Base-by-base conservation (phyloP, 2,113 vertebrate species). In the Xiphias gladius region DNA sequence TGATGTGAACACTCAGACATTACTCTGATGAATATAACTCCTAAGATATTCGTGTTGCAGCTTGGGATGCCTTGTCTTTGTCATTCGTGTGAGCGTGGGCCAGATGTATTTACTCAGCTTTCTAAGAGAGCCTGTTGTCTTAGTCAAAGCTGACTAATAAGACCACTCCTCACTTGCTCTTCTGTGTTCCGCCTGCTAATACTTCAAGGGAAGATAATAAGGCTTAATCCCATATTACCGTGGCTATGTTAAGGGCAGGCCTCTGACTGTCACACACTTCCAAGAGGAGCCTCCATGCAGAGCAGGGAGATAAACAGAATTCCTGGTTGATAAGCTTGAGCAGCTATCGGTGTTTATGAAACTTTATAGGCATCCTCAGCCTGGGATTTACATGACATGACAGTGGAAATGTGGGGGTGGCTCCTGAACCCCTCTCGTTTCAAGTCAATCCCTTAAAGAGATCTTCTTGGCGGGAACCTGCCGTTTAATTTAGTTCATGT, bases 201-300 rank as follows among this genome's bases (percentile, higher is more conserved):
- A 64, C 87, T 90, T 89, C 72, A 79, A 86, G 65, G 0, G 4
- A 87, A 83, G 67, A 20, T 70, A 83, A n/a, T 43, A 20, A 20
- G 17, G 64, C 89, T 75, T 92, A 95, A 96, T 91, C 89, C 86
- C 86, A 86, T 79, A 88, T 94, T 92, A 86, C 76, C 73, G 76
- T 62, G 83, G 88, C 88, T 94, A 90, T 90, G 89, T 93, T 92
- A 95, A 93, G 86, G 91, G 91, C 92, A 94, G 95, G 75, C 85
- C 83, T 94, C 91, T 95, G 91, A 80, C 91, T 89, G 73, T 77
- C 52, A 76, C 82, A 79, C 76, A 81, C 24, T 89, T 95, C 94
- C 91, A 95, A 54, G 78, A 88, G 78, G 75, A 89, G 67, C 70
- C 35, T 76, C 58, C 67, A 82, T 6, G 11, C 79, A 87, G 85